Base-by-base conservation (phyloP, 37 sponge, comb jelly and placozoan species). In the Hormiphora californensis region DNA sequence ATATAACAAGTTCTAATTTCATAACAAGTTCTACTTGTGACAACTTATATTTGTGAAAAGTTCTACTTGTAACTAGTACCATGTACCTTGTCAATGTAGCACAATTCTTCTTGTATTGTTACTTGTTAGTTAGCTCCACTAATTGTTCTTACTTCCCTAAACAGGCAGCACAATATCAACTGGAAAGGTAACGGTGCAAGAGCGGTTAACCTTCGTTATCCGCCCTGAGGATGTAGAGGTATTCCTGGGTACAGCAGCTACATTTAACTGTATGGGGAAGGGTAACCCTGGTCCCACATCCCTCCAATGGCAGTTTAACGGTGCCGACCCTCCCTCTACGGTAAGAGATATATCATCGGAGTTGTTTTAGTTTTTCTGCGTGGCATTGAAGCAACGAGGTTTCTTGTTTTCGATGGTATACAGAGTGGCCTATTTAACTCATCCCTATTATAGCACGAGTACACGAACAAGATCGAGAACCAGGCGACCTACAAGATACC, bases 401-500 rank as follows among this genome's bases (percentile, higher is more conserved):
- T 46, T 12, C 8, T 46, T 46, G 51, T 46, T 46, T 46, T 12
- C 12, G 51, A 46, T 46, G 11, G 11, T 46, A 12, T 17, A 46
- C 8, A 12, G 12, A 46, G 11, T 17, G 51, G 11, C 12, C 11
- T 12, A 17, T 8, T 46, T 17, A 46, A 46, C n/a, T n/a, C n/a
- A n/a, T n/a, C n/a, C n/a, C n/a, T n/a, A n/a, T n/a, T n/a, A n/a
- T n/a, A 65, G 67, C 67, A 65, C 67, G 7, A 65, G 19, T 65
- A 19, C 37, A 33, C 67, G 36, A 65, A 27, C 37, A 65, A 34
- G 19, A 21, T 65, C 19, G 67, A 36, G 37, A 65, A 65, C 17
- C 67, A 65, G 17, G 67, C 67, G 15, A 65, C 67, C 37, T 65
- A 65, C 67, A 65, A 2, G 67, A 65, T 65, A 35, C 67, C 67